Evolutionary conservation across 2,888 invertebrate species (phyloP).

Genomic region (Stenotaenia linearis): DNA sequence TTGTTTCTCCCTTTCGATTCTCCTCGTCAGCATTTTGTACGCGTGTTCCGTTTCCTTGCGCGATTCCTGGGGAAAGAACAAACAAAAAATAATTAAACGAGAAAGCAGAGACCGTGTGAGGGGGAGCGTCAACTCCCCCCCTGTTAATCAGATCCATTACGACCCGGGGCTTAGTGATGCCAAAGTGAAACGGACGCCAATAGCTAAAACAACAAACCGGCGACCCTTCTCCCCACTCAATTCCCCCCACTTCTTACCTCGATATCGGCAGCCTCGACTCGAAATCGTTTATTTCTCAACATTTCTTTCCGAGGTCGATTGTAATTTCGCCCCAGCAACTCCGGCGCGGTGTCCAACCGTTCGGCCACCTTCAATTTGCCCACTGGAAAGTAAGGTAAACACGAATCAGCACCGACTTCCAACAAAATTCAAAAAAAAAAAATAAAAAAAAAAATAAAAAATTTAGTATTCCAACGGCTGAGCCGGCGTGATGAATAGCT

Average conservation of each 20-base stretch:
- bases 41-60: slow-evolving; percentile 58
- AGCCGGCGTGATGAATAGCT: not conserved
- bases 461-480: not conserved
- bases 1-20: slow-evolving; percentile 70
- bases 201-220: slow-evolving; percentile 11
- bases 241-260: not conserved
- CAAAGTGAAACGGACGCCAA: slow-evolving; percentile 20
- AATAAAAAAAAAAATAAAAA: not conserved
- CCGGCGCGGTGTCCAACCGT: slow-evolving; percentile 68
- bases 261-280: not conserved
- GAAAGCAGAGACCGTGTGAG: no score
- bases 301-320: slow-evolving; percentile 61
- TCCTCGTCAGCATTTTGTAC: slow-evolving; percentile 67
- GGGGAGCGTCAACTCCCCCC: no score
- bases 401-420: no score
- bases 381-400: slow-evolving; percentile 41
- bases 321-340: slow-evolving; percentile 60
- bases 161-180: not conserved
- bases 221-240: not conserved
- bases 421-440: slow-evolving; percentile 24
- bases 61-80: slow-evolving; percentile 54
- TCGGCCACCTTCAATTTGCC: slow-evolving; percentile 63
- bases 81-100: not conserved
- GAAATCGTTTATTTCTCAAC: slow-evolving; percentile 40
- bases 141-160: slow-evolving; percentile 29